Base-by-base conservation (phyloP, 2,797 vertebrate species). In the Enteromius mattozi region DNA sequence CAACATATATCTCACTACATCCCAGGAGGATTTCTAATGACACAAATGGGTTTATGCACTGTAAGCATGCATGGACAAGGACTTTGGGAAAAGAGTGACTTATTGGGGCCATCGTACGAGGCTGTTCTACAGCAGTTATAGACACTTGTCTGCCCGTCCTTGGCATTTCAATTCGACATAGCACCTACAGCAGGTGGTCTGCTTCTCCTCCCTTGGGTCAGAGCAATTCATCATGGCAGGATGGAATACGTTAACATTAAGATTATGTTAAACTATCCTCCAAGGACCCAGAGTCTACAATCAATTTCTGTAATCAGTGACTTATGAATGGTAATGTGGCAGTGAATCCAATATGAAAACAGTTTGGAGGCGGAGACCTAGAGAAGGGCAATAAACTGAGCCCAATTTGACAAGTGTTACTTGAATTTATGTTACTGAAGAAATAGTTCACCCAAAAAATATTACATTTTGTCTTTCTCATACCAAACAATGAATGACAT, bases 81-180 rank as follows among this genome's bases (percentile, higher is more conserved):
- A 74, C 75, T 76, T 27, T 59, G 51, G 49, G 19, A 65, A 80
- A 45, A 86, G 81, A 75, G n/a, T 85, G 81, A 88, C 74, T 49
- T 68, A 85, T 82, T 81, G 83, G 85, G 88, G 86, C 80, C 85
- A 84, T 61, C 40, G n/a, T 80, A 69, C 65, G 81, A 74, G 88
- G 24, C 13, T 70, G 74, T 70, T 83, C 75, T 92, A 88, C 87
- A 90, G 90, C 92, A 84, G 89, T 88, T 92, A 90, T 86, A 86
- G 88, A 86, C 86, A 81, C 78, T 68, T 82, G 81, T 85, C 86
- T 81, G 56, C 75, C 82, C 47, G 70, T 81, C 82, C 76, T 78
- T 84, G 84, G 89, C 87, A 93, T 92, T 88, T 92, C 86, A 91
- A 92, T 92, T 91, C 87, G 90, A 78, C 86, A 80, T 90, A 83